Evolutionary conservation across 2,888 invertebrate species (phyloP).

Genomic region (Rhingia campestris): DNA sequence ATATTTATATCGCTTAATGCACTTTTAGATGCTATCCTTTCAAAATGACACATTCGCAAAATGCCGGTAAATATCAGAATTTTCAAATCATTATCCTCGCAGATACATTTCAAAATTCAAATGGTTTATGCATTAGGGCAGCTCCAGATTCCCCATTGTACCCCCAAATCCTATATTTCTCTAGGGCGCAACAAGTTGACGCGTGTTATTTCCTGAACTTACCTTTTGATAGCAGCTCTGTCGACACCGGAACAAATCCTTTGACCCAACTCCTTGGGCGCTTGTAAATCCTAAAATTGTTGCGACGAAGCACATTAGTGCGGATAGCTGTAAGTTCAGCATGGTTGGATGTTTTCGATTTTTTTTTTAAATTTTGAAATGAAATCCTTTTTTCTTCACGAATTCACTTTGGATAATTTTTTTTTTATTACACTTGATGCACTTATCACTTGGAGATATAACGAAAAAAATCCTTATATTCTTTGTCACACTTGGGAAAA

Average conservation of each 20-base stretch:
- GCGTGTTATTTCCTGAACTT: constrained; percentile 62
- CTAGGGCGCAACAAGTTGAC: constrained; percentile 62
- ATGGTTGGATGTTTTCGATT: constrained; percentile 30
- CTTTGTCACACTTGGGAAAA: background rate
- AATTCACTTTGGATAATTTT: constrained; percentile 32
- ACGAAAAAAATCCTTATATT: background rate
- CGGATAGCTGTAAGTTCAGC: constrained; percentile 56
- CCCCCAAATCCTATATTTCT: background rate
- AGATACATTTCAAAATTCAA: too few species aligned
- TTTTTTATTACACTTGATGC: background rate
- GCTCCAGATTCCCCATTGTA: too few species aligned
- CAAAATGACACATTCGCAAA: too few species aligned
- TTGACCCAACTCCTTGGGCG: constrained; percentile 77
- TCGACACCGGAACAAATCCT: constrained; percentile 81
- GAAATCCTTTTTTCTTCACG: constrained; percentile 34
- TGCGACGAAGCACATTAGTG: constrained; percentile 53
- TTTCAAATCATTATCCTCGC: too few species aligned
- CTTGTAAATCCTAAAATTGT: constrained; percentile 69
- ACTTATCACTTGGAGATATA: background rate
- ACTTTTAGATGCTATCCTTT: too few species aligned
- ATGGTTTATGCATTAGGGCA: too few species aligned
- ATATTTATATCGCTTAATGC: too few species aligned
- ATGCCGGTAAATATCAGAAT: too few species aligned
- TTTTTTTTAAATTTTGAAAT: constrained; percentile 7
- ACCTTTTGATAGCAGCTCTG: constrained; percentile 82